Evolutionary conservation across 30 jellyfish, hydroid and myxozoan species (phyloP), one percentile per base, ranked within the genome.

Genomic region (Rhopilema esculentum): DNA sequence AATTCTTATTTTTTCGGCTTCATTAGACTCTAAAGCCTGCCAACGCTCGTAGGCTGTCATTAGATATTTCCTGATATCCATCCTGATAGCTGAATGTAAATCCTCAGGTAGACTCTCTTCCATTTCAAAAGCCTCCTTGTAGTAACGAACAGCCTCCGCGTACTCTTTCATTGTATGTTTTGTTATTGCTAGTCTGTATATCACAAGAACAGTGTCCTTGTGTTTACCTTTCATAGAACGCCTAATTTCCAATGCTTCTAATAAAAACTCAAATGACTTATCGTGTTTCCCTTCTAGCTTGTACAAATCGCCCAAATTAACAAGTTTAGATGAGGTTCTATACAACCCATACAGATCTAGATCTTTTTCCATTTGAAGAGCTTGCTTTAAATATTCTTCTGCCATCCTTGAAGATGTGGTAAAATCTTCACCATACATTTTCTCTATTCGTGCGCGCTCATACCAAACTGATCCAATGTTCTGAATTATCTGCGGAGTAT

Each of bases 41-140:
- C 75, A 22, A 27, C 8, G 0, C 0, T 72, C 72, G 7, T 62
- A 31, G 8, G 87, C 68, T 0, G 40, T 52, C 28, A 84, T 22
- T 62, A 73, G 65, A 23, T 40, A 77, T 1, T 27, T 57, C 32
- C 87, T 21, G 0, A 84, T 84, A n/a, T 84, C 77, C 49, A 2
- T 26, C n/a, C 87, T 51, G 16, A 72, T 62, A 8, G 87, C 75
- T 22, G 93, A 51, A 51, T 84, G 93, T 27, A 22, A 61, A 29
- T 84, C 50, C 4, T 27, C 65, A 0, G 93, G 93, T 49, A 84
- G 48, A 27, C 84, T 51, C 76, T 84, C 93, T 21, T 84, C 93
- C 93, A 84, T 84, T 32, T 84, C 87, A 84, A 84, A 84, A 27
- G 93, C 86, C 32, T 84, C 93, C 32, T 71, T 84, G 77, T 84